Base-by-base conservation (phyloP, 2,888 invertebrate species). In the Dynastes tityus region DNA sequence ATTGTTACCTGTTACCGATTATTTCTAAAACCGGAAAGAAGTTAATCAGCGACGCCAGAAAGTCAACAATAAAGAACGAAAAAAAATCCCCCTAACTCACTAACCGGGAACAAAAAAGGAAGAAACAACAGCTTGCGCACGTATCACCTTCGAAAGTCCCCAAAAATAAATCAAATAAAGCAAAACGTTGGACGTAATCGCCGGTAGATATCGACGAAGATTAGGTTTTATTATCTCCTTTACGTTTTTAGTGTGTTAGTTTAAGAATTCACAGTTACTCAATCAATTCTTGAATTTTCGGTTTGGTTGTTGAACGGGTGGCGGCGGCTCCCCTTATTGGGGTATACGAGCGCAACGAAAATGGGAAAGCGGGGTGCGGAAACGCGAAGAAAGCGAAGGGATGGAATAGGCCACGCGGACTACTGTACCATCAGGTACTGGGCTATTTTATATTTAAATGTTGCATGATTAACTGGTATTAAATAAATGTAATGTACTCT, bases 401-500 rank as follows among this genome's bases (percentile, higher is more conserved):
- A 68, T 13, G 40, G 61, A 76, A 78, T 64, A 67, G 61, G 78
- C 51, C 49, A 68, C 58, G 45, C 29, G 77, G 49, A 76, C 71
- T 84, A 76, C 71, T 84, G 87, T 89, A 88, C 89, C 89, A 89
- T 84, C 86, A 84, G 85, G 89, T 89, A 87, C 89, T 76, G 84
- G 87, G 88, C 87, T 85, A 88, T 87, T 89, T 88, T 88, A 88
- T 88, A 89, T 89, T 89, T 89, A 89, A 89, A 89, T 89, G 87
- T 88, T 88, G 89, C 89, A 89, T 89, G 89, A 89, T 89, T 89
- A 89, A 86, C 86, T 84, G 85, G 87, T 89, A 89, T 89, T 89
- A 89, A 88, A 88, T 86, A 88, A 88, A 89, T 87, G 87, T 87
- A 87, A 87, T 86, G 87, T 87, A 87, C 88, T 87, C 87, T 87